phyloP scores from a whole-genome alignment of 2,797 vertebrate genomes.

The Muraenolepis orangiensis region DNA sequence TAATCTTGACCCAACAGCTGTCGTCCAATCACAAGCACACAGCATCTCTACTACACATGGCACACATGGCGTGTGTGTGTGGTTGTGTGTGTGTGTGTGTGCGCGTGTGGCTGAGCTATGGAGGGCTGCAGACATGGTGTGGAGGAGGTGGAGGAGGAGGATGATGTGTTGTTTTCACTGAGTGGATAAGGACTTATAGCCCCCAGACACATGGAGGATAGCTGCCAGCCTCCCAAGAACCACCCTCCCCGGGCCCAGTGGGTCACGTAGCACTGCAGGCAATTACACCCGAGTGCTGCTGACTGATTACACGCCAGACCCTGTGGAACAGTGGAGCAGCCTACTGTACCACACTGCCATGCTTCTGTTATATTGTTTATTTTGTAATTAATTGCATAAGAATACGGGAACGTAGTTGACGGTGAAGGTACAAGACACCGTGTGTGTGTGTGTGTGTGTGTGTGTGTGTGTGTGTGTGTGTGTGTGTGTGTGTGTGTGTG shows the following conservation, averaged over 20 bases:
- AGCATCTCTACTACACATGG: too few species aligned
- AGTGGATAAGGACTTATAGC: neutral
- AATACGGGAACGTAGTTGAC: neutral
- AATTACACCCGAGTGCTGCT: neutral
- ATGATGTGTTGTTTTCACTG: neutral
- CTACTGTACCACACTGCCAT: too few species aligned
- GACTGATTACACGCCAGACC: neutral
- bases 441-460: neutral
- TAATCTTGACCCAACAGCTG: too few species aligned
- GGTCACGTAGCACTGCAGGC: neutral
- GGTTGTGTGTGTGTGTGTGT: too few species aligned
- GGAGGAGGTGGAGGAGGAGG: neutral
- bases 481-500: neutral
- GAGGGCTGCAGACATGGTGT: neutral
- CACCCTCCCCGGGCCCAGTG: neutral
- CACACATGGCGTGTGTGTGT: too few species aligned
- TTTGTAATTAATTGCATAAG: neutral
- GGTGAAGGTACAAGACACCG: neutral
- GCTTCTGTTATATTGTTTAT: neutral
- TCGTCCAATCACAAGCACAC: too few species aligned
- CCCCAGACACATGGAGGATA: neutral
- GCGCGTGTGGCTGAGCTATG: neutral
- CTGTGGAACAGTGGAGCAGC: neutral
- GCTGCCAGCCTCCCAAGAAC: neutral
- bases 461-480: constrained; percentile 1